A percentile compares a stretch with the other conserved stretches of the same genome.
Conservation (phyloP, 2,113 vertebrate genomes). For the Ia io region DNA sequence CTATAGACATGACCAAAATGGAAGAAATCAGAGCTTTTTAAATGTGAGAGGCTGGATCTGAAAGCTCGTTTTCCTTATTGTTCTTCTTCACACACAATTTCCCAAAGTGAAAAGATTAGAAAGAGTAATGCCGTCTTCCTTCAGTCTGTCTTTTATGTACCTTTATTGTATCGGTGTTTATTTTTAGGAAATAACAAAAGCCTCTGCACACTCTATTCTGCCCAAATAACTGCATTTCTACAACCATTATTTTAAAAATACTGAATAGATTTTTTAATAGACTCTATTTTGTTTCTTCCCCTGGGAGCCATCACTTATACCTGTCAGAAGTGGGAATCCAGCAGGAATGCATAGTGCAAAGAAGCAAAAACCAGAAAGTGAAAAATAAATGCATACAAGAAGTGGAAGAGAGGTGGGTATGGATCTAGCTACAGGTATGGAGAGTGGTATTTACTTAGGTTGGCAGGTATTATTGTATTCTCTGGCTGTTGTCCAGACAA, state of each 20-base stretch:
- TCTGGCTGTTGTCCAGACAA: not conserved
- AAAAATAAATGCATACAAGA: not conserved
- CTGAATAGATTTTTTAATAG: not conserved
- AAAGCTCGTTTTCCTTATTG: constrained; percentile 11
- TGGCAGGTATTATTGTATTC: not conserved
- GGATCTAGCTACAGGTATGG: not conserved
- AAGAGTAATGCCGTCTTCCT: not conserved
- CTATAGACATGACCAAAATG: not conserved
- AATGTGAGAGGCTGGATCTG: not conserved
- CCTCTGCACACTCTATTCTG: constrained; percentile 2
- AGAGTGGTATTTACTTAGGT: not conserved
- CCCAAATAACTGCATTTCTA: constrained; percentile 6
- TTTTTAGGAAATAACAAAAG: constrained; percentile 37
- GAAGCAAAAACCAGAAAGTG: not conserved
- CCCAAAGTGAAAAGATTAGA: not conserved
- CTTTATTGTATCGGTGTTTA: not conserved
- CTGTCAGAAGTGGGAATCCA: not conserved
- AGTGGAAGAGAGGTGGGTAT: not conserved
- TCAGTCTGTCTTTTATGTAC: not conserved
- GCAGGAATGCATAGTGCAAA: not conserved
- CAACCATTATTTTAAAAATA: constrained; percentile 4
- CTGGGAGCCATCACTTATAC: not conserved
- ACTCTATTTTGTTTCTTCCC: not conserved
- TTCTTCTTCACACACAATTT: not conserved
- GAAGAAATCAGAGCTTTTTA: not conserved